Evolutionary conservation across 1,140 invertebrate species (phyloP).

Genomic region (Lamellibrachia luymesi): DNA sequence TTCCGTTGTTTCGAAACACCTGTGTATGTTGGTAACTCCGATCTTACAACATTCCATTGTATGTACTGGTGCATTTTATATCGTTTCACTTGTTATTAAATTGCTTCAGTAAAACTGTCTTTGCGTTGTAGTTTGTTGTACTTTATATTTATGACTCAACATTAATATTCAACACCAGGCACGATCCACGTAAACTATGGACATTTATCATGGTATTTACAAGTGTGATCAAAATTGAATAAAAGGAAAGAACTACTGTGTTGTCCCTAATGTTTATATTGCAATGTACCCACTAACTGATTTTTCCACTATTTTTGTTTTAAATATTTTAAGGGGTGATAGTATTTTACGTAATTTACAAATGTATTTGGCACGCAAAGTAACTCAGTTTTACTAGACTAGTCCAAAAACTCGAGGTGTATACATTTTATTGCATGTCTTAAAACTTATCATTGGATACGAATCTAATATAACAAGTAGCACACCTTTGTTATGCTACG

Average conservation of each 20-base stretch:
- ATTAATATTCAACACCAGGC: background rate
- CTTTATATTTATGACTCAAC: background rate
- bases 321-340: too few species aligned
- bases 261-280: background rate
- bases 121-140: background rate
- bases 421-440: too few species aligned
- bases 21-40: background rate
- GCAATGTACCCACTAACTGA: too few species aligned
- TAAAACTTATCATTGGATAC: too few species aligned
- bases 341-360: too few species aligned
- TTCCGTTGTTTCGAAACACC: background rate
- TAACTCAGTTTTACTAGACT: too few species aligned
- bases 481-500: too few species aligned
- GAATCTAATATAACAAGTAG: too few species aligned
- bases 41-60: background rate
- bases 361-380: too few species aligned
- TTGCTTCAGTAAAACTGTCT: background rate
- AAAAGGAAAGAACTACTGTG: background rate
- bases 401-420: too few species aligned
- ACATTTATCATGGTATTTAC: background rate
- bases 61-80: background rate
- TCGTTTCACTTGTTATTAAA: background rate
- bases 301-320: too few species aligned
- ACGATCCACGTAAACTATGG: background rate
- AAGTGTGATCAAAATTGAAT: background rate